A percentile compares a stretch with the other conserved stretches of the same genome.
Evolutionary conservation across 1,140 invertebrate genomes (phyloP).

Genomic region (Uloborus diversus): DNA sequence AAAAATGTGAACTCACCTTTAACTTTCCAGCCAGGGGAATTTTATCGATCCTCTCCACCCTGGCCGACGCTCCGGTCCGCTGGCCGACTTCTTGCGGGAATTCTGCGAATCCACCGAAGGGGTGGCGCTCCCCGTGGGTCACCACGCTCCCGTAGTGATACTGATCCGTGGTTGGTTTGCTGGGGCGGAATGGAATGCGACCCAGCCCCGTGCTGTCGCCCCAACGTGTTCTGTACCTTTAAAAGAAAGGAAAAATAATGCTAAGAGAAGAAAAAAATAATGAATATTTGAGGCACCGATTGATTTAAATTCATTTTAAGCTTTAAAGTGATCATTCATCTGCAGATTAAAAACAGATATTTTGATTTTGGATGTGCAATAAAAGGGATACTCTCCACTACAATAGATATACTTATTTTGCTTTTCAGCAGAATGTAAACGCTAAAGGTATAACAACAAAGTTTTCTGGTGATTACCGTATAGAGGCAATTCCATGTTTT

Average conservation of each 20-base stretch:
- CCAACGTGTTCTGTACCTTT: constrained; percentile 26
- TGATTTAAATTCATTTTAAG: no score
- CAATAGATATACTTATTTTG: no score
- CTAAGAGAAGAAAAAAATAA: no score
- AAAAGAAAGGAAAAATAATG: not conserved
- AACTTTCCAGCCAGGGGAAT: constrained; percentile 39
- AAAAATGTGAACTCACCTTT: constrained; percentile 33
- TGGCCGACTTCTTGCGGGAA: constrained; percentile 45
- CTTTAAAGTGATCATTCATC: no score
- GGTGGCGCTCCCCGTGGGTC: constrained; percentile 43
- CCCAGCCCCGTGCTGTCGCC: constrained; percentile 45
- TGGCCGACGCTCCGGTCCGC: not conserved
- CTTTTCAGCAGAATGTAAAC: no score
- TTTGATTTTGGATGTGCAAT: no score
- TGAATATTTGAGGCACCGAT: no score
- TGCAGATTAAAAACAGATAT: no score
- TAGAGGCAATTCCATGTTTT: no score
- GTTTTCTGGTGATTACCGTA: no score
- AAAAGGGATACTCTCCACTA: no score
- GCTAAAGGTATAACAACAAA: no score
- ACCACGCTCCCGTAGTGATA: constrained; percentile 50
- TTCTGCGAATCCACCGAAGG: constrained; percentile 33
- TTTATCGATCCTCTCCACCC: constrained; percentile 49
- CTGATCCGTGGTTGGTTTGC: constrained; percentile 27
- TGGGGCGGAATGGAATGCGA: constrained; percentile 33